A percentile compares a stretch with the other conserved stretches of the same genome.
These are phyloP conservation scores for Doryteuthis pealeii DNA, from an alignment of 1,140 invertebrate species.

Conservation along the genomic window DNA sequence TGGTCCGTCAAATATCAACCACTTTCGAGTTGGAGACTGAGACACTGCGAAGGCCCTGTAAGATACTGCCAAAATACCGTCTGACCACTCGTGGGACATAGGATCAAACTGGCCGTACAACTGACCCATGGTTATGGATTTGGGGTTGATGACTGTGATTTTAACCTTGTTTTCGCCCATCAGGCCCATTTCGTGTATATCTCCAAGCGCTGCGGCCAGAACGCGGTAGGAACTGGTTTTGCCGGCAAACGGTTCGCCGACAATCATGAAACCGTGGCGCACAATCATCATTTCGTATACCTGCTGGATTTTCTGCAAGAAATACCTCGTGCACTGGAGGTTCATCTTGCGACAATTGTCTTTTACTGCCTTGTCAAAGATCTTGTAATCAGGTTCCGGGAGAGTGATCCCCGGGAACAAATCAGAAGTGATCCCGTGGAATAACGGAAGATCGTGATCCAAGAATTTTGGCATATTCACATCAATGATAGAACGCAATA, in stretches of 20 bases:
- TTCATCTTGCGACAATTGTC: slow-evolving; percentile 73
- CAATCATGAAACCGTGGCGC: slow-evolving; percentile 83
- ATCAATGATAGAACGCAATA: slow-evolving; percentile 66
- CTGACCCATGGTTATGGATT: slow-evolving; percentile 54
- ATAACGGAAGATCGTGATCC: slow-evolving; percentile 80
- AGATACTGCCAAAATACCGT: slow-evolving; percentile 83
- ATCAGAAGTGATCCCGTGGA: slow-evolving; percentile 85
- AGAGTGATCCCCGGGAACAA: slow-evolving; percentile 78
- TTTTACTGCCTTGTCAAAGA: slow-evolving; percentile 63
- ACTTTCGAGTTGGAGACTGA: slow-evolving; percentile 76
- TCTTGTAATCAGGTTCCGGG: slow-evolving; percentile 65
- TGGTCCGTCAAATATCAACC: slow-evolving; percentile 91
- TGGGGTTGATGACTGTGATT: slow-evolving; percentile 88
- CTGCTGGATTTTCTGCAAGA: slow-evolving; percentile 84
- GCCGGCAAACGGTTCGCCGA: slow-evolving; percentile 79
- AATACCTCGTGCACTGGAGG: slow-evolving; percentile 77
- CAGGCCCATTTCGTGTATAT: slow-evolving; percentile 72
- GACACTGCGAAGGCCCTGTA: slow-evolving; percentile 81
- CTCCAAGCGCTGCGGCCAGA: slow-evolving; percentile 74
- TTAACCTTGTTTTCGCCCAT: slow-evolving; percentile 83
- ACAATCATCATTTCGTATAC: slow-evolving; percentile 91
- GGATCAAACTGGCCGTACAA: neutral
- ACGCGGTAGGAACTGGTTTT: slow-evolving; percentile 61
- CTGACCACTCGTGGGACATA: slow-evolving; percentile 78
- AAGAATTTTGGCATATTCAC: slow-evolving; percentile 77